These are phyloP conservation scores for Aphelocoma coerulescens DNA, from an alignment of 2,113 vertebrate genomes.

Conservation along the genomic window DNA sequence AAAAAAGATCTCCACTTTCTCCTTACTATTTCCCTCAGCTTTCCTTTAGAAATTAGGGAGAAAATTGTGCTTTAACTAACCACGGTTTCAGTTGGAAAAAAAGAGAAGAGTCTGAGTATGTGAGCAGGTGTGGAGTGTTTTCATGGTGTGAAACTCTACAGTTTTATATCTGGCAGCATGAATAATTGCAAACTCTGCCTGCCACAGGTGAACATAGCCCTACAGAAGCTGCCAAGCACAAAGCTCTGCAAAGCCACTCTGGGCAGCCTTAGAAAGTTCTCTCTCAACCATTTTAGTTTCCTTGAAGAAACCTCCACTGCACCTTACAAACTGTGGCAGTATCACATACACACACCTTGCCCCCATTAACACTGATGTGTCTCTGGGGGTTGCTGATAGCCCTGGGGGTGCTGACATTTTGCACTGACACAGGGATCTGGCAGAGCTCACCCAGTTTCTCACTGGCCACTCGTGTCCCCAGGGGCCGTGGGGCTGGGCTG, in stretches of 20 bases:
- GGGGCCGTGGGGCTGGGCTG: constrained; percentile 68
- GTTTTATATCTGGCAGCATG: background rate
- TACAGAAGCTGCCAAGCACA: background rate
- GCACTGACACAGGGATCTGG: accelerated
- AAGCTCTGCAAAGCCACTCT: background rate
- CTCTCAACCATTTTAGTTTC: background rate
- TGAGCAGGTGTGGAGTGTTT: background rate
- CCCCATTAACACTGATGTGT: background rate
- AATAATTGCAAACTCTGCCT: background rate
- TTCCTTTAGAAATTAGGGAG: background rate
- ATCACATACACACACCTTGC: background rate
- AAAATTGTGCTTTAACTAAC: background rate
- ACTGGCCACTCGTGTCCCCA: background rate
- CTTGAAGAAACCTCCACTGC: background rate
- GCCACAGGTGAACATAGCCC: accelerated
- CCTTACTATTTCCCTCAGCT: background rate
- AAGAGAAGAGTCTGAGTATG: background rate
- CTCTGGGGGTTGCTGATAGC: background rate
- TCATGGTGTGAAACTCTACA: background rate
- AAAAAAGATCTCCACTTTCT: background rate
- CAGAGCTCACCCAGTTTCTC: constrained; percentile 72
- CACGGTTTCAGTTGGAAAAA: background rate
- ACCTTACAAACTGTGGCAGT: background rate
- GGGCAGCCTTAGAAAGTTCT: background rate
- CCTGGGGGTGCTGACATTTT: background rate